Base-by-base conservation (phyloP, 2,888 invertebrate species). In the Melinaea menophilus region DNA sequence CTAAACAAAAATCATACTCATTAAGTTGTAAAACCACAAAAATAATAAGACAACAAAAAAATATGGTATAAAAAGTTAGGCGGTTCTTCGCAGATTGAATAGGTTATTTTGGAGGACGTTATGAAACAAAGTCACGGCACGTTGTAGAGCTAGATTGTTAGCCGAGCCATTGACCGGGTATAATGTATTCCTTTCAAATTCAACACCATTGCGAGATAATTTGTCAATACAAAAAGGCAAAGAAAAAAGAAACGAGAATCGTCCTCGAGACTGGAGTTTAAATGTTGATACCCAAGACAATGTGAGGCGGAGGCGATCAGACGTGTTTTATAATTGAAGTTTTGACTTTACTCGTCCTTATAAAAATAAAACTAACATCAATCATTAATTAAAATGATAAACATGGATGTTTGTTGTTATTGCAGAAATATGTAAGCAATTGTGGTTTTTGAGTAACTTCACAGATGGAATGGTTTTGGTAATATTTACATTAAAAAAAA, bases 171-270 rank as follows among this genome's bases (percentile, higher is more conserved):
- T 79, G 86, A 85, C 86, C 86, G 78, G 72, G 60, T 69, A 75
- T 84, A 86, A 87, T 87, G 73, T 87, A 86, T 88, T 86, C 86
- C 81, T 84, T 87, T 82, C 82, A 87, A 85, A 80, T 75, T 76
- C 76, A 73, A 74, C 73, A 77, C 75, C 78, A 83, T 83, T 85
- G 81, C 82, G 78, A 83, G 80, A 82, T 82, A 81, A 80, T 82
- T 84, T 83, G 80, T 82, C 75, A 78, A 77, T 75, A 77, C 82
- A 88, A 88, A 87, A 88, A 86, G 77, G 68, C 74, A 65, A 72
- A 73, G 73, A 72, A 84, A 83, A 85, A 84, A 71, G 67, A 60
- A 62, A 71, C 71, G 72, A 71, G 69, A 73, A 72, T 58, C 70
- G 83, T 82, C 85, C 85, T 85, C 82, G 79, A 74, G 80, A 76